phyloP scores from a whole-genome alignment of 2,797 vertebrate genomes.

The Schizopygopsis malacanthus region DNA sequence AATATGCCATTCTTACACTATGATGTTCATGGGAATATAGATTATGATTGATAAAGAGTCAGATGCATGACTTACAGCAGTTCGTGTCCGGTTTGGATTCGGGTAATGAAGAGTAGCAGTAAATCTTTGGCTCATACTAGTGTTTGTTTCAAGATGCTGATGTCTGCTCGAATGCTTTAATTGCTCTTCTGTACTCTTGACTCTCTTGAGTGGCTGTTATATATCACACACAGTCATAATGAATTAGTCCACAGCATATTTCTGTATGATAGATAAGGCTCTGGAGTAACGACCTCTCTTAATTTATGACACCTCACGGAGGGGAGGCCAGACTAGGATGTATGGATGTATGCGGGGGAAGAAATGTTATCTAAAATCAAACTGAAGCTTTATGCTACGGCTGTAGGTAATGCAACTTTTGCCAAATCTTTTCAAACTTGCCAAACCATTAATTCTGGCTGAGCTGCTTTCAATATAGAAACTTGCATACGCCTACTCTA shows the following conservation, averaged over 20 bases:
- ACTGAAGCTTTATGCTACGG: neutral
- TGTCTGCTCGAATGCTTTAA: constrained; percentile 46
- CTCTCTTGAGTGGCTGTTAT: constrained; percentile 44
- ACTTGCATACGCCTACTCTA: neutral
- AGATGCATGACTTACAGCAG: constrained; percentile 41
- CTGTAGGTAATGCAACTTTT: neutral
- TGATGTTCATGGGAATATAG: constrained; percentile 41
- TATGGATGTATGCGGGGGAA: neutral
- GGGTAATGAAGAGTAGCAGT: constrained; percentile 18
- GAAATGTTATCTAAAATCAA: neutral
- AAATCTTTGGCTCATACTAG: constrained; percentile 41
- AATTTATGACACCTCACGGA: constrained; percentile 34
- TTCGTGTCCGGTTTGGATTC: constrained; percentile 37
- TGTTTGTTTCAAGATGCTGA: constrained; percentile 54
- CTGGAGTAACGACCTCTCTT: constrained; percentile 41
- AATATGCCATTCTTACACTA: neutral
- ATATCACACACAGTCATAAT: constrained; percentile 41
- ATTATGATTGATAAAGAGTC: constrained; percentile 47
- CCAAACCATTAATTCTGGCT: neutral
- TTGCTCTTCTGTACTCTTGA: constrained; percentile 41
- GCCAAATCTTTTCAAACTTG: neutral
- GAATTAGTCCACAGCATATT: constrained; percentile 38
- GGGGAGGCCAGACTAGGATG: neutral
- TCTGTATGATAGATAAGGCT: constrained; percentile 50
- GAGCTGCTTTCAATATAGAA: neutral